Conservation (phyloP, 2,797 vertebrate species). For the Intellagama lesueurii region DNA sequence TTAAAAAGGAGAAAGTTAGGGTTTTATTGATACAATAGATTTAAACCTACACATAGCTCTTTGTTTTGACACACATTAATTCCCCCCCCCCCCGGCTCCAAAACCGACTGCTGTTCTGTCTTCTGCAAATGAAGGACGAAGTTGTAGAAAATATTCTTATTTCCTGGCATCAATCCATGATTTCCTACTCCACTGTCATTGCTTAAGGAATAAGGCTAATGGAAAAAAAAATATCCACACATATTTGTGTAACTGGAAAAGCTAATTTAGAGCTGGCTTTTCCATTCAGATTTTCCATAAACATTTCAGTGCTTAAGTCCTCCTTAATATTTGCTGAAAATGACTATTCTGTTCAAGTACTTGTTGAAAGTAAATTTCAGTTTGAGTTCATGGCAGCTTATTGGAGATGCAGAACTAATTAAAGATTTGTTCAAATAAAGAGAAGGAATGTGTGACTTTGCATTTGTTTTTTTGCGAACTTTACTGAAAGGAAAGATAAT, state of each 20-base stretch:
- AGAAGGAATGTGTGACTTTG: not conserved
- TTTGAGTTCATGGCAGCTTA: not conserved
- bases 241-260: not conserved
- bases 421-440: not conserved
- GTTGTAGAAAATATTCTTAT: not conserved
- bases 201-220: constrained; percentile 32
- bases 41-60: not conserved
- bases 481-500: not conserved
- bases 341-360: not conserved
- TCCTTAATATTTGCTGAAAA: constrained; percentile 7
- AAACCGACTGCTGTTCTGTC: constrained; percentile 19
- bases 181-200: not conserved
- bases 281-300: not conserved
- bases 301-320: constrained; percentile 9
- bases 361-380: constrained; percentile 10
- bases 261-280: not conserved
- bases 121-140: not conserved
- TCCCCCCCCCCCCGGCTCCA: no score
- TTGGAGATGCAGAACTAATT: not conserved
- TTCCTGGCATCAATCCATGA: constrained; percentile 35
- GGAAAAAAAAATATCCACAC: not conserved
- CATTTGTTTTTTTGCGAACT: not conserved
- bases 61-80: constrained; percentile 29
- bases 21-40: not conserved
- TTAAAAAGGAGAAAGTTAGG: not conserved